Percentiles rank a stretch among this genome's conserved stretches.
Conservation (phyloP, 2,888 invertebrate genomes). For the Sisyra nigra region DNA sequence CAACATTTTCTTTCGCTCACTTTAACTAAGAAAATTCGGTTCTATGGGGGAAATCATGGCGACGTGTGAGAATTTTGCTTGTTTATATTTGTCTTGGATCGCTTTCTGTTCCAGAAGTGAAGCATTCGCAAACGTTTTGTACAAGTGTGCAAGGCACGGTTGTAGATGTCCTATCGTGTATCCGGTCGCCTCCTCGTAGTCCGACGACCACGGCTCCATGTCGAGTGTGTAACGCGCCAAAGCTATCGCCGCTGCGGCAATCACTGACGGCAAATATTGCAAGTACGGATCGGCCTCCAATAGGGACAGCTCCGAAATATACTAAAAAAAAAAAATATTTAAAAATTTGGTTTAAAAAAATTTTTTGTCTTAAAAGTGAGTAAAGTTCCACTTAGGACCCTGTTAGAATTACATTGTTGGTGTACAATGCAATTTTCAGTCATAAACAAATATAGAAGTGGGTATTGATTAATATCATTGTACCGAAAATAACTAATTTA, state of each 20-base stretch:
- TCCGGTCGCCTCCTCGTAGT: constrained; percentile 46
- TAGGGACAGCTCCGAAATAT: constrained; percentile 68
- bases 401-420: too few relatives aligned
- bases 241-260: constrained; percentile 68
- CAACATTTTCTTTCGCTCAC: not conserved
- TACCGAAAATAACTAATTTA: too few relatives aligned
- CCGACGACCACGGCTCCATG: constrained; percentile 44
- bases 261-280: constrained; percentile 62
- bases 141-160: constrained; percentile 48
- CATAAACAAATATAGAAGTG: too few relatives aligned
- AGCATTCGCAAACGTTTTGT: constrained; percentile 52
- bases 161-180: constrained; percentile 50
- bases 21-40: not conserved
- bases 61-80: constrained; percentile 39
- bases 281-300: constrained; percentile 78
- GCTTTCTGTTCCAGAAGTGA: constrained; percentile 59
- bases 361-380: too few relatives aligned
- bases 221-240: constrained; percentile 59
- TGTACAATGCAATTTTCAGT: too few relatives aligned
- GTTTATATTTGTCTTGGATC: constrained; percentile 78
- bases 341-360: not conserved
- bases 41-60: constrained; percentile 13
- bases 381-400: too few relatives aligned
- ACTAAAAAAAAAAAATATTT: constrained; percentile 35
- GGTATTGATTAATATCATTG: too few relatives aligned